Base-by-base conservation (phyloP, 2,113 vertebrate species). In the Alligator mississippiensis region DNA sequence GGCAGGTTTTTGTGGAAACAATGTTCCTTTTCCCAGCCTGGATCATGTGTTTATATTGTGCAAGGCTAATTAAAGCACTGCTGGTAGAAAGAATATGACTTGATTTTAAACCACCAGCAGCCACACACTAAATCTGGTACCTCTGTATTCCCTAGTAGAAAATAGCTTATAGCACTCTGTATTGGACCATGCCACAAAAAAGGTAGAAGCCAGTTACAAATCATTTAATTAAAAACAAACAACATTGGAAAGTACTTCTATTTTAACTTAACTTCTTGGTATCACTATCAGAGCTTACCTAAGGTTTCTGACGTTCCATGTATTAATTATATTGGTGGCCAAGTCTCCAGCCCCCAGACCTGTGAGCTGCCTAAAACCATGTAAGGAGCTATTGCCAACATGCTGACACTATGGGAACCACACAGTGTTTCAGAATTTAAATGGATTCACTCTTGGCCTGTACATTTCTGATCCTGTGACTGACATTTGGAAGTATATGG, bases 401-500 rank as follows among this genome's bases (percentile, higher is more conserved):
- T 47, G 47, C 47, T 47, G 47, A 47, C 47, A 22, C 54, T 54
- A 54, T 15, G 8, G 30, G 66, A 80, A 58, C 6, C 66, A 58
- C 66, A 38, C 1, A 0, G 11, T 18, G 61, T 72, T 54, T 79
- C 60, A 57, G 18, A 55, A 47, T 47, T 47, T 47, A 47, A 47
- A 47, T 47, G 47, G 47, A 47, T 27, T 2, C 4, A 16, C 13
- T 76, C 28, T 63, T 27, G 38, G 18, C 15, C 72, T 3, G 12
- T 2, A 1, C 8, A 64, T 0, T 2, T 27, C 75, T 28, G 38
- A 24, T 10, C 22, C 25, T 64, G 21, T 1, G 0, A 12, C 68
- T 80, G 12, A 0, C 61, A 47, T 77, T 28, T 27, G 82, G n/a
- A 77, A 28, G 21, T 47, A n/a, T 3, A 0, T 2, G 10, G 47